Conservation (phyloP, 2,888 invertebrate species). For the Belgica antarctica region DNA sequence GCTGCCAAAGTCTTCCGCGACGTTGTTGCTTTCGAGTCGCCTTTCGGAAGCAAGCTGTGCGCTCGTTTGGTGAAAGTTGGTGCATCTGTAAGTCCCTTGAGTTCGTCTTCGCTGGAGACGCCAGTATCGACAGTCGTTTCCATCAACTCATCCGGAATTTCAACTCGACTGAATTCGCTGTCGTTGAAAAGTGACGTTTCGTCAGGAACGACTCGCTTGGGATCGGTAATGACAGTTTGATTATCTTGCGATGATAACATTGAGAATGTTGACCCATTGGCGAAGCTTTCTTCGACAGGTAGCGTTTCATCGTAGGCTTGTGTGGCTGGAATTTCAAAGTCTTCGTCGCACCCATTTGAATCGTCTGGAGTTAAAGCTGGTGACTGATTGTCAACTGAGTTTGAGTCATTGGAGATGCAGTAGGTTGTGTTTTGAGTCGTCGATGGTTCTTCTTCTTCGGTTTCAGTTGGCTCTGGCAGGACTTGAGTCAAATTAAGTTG, state of each 20-base stretch:
- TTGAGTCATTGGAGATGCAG: too few species aligned
- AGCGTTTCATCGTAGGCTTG: background rate
- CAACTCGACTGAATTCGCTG: background rate
- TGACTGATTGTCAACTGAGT: too few species aligned
- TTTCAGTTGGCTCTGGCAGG: background rate
- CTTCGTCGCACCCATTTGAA: background rate
- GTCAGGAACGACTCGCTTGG: background rate
- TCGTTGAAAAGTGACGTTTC: background rate
- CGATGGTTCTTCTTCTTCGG: background rate
- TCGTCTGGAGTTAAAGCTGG: background rate
- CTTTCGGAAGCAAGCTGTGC: background rate
- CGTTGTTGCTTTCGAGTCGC: background rate
- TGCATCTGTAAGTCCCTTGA: too few species aligned
- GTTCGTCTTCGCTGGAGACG: too few species aligned
- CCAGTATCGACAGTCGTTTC: too few species aligned
- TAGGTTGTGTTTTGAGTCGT: too few species aligned
- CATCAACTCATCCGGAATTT: background rate
- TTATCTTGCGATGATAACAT: too few species aligned
- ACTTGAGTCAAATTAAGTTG: background rate
- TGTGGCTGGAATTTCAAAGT: slow-evolving; percentile 22
- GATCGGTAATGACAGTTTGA: too few species aligned
- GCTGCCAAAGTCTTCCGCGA: background rate
- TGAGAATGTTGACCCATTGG: too few species aligned
- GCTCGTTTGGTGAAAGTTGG: too few species aligned
- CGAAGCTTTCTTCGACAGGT: too few species aligned